Evolutionary conservation across 2,888 invertebrate species (phyloP).

Genomic region (Catocala sponsa): DNA sequence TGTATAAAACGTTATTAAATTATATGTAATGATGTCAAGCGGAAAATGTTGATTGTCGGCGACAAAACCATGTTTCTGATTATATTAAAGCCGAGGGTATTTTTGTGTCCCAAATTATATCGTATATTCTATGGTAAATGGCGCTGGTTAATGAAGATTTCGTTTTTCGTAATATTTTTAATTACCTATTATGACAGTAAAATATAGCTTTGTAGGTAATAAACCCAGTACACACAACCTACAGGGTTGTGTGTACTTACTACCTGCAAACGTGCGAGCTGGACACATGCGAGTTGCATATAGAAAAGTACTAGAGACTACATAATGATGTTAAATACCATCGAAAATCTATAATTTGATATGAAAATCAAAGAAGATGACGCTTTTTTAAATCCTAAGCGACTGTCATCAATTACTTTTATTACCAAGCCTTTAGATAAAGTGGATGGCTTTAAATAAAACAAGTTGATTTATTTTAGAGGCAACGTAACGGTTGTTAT

Average conservation of each 20-base stretch:
- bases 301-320: too few relatives aligned
- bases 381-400: too few relatives aligned
- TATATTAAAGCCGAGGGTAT: conserved; percentile 19
- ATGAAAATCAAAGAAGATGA: too few relatives aligned
- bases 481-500: conserved; percentile 7
- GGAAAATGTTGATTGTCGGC: conserved; percentile 26
- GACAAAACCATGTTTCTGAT: conserved; percentile 19
- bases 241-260: too few relatives aligned
- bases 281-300: too few relatives aligned
- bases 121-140: conserved; percentile 26
- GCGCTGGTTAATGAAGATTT: conserved; percentile 22
- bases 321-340: too few relatives aligned
- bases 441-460: too few relatives aligned
- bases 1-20: conserved; percentile 41
- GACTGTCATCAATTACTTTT: too few relatives aligned
- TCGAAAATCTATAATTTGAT: too few relatives aligned
- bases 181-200: neutral
- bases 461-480: neutral
- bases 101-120: conserved; percentile 20
- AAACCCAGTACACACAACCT: too few relatives aligned
- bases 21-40: conserved; percentile 29
- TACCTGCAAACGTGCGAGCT: too few relatives aligned
- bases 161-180: conserved; percentile 2
- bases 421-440: too few relatives aligned
- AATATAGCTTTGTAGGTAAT: neutral